These are phyloP conservation scores for Cheilosia soror DNA, from an alignment of 2,888 invertebrate species.

Conservation along the genomic window DNA sequence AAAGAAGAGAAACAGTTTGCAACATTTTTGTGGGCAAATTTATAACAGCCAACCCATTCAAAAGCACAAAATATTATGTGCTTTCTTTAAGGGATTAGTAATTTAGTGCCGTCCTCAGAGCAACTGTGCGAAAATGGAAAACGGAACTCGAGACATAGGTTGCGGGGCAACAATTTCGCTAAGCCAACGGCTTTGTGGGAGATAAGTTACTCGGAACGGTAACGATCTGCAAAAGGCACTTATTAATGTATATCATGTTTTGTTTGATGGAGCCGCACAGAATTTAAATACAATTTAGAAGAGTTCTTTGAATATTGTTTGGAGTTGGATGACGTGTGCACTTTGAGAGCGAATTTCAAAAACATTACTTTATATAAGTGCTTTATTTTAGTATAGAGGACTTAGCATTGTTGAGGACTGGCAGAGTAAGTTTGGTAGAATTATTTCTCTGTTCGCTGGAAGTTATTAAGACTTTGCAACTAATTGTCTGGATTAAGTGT, in stretches of 20 bases:
- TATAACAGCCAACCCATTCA: conserved; percentile 26
- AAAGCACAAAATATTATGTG: conserved; percentile 40
- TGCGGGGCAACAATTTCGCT: conserved; percentile 33
- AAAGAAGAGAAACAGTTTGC: conserved; percentile 20
- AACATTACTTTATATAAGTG: not conserved
- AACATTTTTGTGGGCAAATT: conserved; percentile 35
- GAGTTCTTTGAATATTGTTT: not conserved
- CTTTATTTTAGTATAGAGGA: not conserved
- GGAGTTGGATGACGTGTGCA: not conserved
- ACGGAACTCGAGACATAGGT: conserved; percentile 9
- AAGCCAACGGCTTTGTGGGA: conserved; percentile 37
- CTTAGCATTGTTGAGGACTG: not conserved
- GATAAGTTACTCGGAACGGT: conserved; percentile 51
- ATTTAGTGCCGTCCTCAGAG: conserved; percentile 46
- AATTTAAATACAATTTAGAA: not conserved
- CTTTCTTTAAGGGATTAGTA: conserved; percentile 60
- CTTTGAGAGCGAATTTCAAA: not conserved
- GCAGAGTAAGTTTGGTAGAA: too few species aligned
- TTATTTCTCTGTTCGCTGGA: too few species aligned
- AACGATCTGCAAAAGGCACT: conserved; percentile 34
- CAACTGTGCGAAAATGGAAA: not conserved
- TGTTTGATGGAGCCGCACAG: not conserved
- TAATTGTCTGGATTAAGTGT: too few species aligned
- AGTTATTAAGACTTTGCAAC: too few species aligned
- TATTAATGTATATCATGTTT: conserved; percentile 20